A percentile compares a stretch with the other conserved stretches of the same genome.
These are phyloP conservation scores for Aporrectodea caliginosa DNA, from an alignment of 1,140 invertebrate genomes.

Conservation along the genomic window DNA sequence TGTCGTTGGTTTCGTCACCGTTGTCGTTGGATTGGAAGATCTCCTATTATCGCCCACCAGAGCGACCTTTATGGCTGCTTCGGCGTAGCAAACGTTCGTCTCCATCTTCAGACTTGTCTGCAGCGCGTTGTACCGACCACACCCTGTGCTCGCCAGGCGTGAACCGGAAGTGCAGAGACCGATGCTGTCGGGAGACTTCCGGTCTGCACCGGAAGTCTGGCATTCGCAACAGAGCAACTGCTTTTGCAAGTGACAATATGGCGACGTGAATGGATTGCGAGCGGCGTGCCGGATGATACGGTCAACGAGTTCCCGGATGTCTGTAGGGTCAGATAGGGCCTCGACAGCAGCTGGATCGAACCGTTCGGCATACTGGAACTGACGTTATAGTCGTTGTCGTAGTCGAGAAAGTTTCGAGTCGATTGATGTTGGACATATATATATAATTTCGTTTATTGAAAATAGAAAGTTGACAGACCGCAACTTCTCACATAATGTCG, in stretches of 20 bases:
- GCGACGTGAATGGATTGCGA: background rate
- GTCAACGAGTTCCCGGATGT: background rate
- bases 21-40: no score
- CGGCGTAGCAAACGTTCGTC: background rate
- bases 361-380: background rate
- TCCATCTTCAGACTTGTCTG: no score
- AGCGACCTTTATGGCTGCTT: background rate
- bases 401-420: background rate
- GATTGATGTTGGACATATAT: background rate
- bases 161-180: background rate
- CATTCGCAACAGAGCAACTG: background rate
- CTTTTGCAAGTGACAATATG: no score
- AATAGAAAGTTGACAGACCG: no score
- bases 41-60: background rate
- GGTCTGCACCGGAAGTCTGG: background rate
- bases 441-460: no score
- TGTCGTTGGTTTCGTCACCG: background rate
- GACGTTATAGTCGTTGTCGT: background rate
- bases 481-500: background rate
- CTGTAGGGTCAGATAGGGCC: background rate
- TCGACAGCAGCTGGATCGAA: background rate
- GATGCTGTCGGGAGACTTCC: background rate
- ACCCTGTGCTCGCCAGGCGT: background rate
- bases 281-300: background rate
- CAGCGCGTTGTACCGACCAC: background rate